Evolutionary conservation across 2,888 invertebrate species (phyloP), one percentile per base, ranked within the genome.

Genomic region (Philereme transversata): DNA sequence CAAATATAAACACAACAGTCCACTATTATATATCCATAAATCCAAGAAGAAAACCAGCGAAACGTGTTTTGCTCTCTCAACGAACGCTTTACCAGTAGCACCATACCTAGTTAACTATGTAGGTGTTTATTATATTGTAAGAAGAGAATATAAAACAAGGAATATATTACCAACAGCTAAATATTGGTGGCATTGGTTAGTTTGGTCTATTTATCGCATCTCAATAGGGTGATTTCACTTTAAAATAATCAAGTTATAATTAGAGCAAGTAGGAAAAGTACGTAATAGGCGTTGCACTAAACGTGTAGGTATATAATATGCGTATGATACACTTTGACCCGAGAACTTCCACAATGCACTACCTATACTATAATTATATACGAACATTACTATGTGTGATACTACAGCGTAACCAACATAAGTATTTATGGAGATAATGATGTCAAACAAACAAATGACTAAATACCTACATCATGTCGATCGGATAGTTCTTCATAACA

Each of bases 261-360:
- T 86, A 86, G 84, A 86, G 74, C 83, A 79, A 83, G 79, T 79
- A 83, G 88, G 88, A 89, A 89, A 89, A 87, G 79, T 87, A 88
- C 87, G 70, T 72, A 73, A 70, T 70, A 72, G 62, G 65, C 72
- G 71, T 75, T 74, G 76, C 73, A 74, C 72, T 67, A 38, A n/a
- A 51, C 40, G 51, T 48, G 36, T 45, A 57, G 22, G 22, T 22
- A 22, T 22, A 22, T 3, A 22, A 40, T 51, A 41, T 52, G 43
- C 56, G 52, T 40, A 38, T 59, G 88, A 88, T 89, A 88, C 84
- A 80, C 88, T 84, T 63, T 77, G 83, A 86, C 81, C 87, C 70
- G 43, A 55, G 44, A 66, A 68, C 62, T 64, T 69, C 67, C 68
- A 71, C 68, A 67, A 43, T 34, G 43, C 61, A 67, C 65, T 53